Evolutionary conservation across 2,113 vertebrate genomes (phyloP).

Genomic region (Apteryx owenii): DNA sequence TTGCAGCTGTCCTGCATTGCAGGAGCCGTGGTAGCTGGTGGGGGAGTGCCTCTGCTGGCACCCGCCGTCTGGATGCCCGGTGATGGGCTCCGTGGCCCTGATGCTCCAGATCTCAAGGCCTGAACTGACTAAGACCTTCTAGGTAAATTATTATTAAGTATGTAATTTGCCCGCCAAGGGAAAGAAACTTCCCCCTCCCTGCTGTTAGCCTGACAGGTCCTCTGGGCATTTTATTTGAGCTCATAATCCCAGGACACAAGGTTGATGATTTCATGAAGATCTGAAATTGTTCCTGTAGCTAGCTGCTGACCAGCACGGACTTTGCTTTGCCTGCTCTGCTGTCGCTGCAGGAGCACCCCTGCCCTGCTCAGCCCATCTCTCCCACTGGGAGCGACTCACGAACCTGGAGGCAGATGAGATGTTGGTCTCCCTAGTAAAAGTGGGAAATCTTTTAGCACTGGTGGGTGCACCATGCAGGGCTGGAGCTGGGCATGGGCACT

Average conservation of each 20-base stretch:
- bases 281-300: constrained; percentile 12
- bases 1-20: constrained; percentile 16
- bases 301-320: not conserved
- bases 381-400: not conserved
- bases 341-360: not conserved
- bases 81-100: not conserved
- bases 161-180: not conserved
- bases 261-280: not conserved
- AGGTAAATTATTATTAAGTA: not conserved
- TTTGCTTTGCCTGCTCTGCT: not conserved
- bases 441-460: not conserved
- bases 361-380: not conserved
- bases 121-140: not conserved
- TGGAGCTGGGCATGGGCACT: not conserved
- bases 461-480: not conserved
- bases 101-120: not conserved
- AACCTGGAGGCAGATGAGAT: not conserved
- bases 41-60: not conserved
- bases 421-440: not conserved
- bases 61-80: not conserved
- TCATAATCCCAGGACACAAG: not conserved
- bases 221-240: not conserved
- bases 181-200: not conserved
- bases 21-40: not conserved
- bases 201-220: not conserved